Evolutionary conservation across 2,888 invertebrate genomes (phyloP).

Genomic region (Agrotis exclamationis): DNA sequence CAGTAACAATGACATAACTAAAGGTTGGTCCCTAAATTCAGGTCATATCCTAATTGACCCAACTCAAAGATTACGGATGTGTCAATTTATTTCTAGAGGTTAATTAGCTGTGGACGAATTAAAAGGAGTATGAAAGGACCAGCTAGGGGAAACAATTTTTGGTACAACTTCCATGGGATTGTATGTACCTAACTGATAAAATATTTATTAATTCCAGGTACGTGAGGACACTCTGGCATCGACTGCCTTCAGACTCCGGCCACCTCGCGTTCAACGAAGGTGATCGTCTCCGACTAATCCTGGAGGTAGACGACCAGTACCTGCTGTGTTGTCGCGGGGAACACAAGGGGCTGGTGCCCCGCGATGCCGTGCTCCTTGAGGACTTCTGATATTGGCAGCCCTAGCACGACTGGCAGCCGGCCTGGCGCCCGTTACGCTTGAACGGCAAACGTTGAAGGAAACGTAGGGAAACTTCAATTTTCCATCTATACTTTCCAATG

Average conservation of each 20-base stretch:
- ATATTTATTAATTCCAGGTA: constrained; percentile 82
- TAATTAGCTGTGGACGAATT: neutral
- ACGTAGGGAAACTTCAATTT: constrained; percentile 26
- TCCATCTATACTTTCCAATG: constrained; percentile 21
- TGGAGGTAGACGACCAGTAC: constrained; percentile 95
- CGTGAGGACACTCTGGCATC: constrained; percentile 94
- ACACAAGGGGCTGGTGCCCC: constrained; percentile 94
- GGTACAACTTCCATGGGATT: too few species aligned
- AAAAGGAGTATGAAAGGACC: too few species aligned
- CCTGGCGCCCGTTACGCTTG: constrained; percentile 83
- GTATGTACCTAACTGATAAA: too few species aligned
- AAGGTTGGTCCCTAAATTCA: constrained; percentile 21
- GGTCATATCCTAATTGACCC: constrained; percentile 38
- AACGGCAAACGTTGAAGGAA: constrained; percentile 65
- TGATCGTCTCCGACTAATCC: constrained; percentile 93
- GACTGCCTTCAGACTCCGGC: constrained; percentile 94
- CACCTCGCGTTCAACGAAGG: constrained; percentile 95
- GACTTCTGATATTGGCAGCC: constrained; percentile 89
- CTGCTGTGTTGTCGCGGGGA: constrained; percentile 94
- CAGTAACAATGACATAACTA: neutral
- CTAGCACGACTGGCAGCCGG: constrained; percentile 86
- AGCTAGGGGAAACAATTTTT: too few species aligned
- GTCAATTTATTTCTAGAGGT: constrained; percentile 5
- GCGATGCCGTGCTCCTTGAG: constrained; percentile 92
- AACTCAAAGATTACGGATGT: constrained; percentile 19